phyloP scores from a whole-genome alignment of 2,888 invertebrate species.

The Lomographa bimaculata region DNA sequence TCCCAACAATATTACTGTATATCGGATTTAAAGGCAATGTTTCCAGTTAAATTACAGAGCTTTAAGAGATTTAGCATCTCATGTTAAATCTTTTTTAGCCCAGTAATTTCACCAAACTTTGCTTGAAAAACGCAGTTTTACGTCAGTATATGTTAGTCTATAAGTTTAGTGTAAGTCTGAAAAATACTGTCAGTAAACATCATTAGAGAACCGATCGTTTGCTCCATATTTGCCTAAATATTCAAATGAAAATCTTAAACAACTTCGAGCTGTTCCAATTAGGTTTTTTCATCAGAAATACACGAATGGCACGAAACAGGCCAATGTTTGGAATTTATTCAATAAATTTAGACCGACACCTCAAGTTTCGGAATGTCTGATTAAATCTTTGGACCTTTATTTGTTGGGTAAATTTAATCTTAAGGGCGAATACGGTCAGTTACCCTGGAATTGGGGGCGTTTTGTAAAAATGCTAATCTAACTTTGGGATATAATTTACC shows the following conservation, averaged over 20 bases:
- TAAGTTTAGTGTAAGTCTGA: too few relatives aligned
- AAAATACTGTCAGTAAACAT: too few relatives aligned
- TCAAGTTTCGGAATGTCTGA: slow-evolving; percentile 29
- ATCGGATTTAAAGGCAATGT: too few relatives aligned
- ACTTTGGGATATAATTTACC: not conserved
- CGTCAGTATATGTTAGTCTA: too few relatives aligned
- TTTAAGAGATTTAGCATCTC: too few relatives aligned
- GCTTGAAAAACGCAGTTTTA: too few relatives aligned
- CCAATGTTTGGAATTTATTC: slow-evolving; percentile 28
- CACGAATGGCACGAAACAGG: slow-evolving; percentile 21
- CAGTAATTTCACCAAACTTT: too few relatives aligned
- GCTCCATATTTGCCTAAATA: too few relatives aligned
- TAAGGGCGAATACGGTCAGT: slow-evolving; percentile 4
- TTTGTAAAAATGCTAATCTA: slow-evolving; percentile 1
- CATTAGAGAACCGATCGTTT: too few relatives aligned
- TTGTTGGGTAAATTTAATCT: slow-evolving; percentile 20
- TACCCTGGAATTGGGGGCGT: slow-evolving; percentile 1
- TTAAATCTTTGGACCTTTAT: slow-evolving; percentile 27
- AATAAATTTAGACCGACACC: slow-evolving; percentile 24
- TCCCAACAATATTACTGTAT: too few relatives aligned
- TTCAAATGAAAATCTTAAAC: slow-evolving; percentile 9
- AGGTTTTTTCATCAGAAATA: slow-evolving; percentile 25
- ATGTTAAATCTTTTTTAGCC: too few relatives aligned
- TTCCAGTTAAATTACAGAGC: too few relatives aligned
- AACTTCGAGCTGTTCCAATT: slow-evolving; percentile 17